Evolutionary conservation across 2,797 vertebrate genomes (phyloP).

Genomic region (Hipposideros larvatus): DNA sequence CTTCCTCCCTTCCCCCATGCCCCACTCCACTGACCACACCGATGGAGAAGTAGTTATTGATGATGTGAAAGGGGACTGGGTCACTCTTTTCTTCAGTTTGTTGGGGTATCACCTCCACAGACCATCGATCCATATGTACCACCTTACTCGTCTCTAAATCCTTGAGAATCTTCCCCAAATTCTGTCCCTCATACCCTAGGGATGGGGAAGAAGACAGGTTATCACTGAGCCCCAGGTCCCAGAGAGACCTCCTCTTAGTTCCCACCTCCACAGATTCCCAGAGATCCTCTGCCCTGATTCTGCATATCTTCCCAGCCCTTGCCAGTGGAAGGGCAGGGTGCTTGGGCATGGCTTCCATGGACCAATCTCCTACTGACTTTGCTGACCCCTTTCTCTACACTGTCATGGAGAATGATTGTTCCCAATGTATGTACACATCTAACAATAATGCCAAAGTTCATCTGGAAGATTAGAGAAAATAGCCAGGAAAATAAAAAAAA

Average conservation of each 20-base stretch:
- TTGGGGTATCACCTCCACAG: slow-evolving; percentile 91
- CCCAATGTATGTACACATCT: neutral
- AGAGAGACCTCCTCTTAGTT: neutral
- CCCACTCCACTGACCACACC: slow-evolving; percentile 93
- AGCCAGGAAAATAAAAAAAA: slow-evolving; percentile 32
- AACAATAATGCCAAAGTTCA: neutral
- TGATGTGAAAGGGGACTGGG: slow-evolving; percentile 95
- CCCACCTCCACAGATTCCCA: neutral
- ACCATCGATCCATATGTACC: slow-evolving; percentile 95
- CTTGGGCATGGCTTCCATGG: neutral
- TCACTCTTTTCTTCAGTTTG: slow-evolving; percentile 92
- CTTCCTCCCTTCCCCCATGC: neutral
- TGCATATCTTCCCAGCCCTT: neutral
- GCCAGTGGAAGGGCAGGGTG: neutral
- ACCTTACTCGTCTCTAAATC: slow-evolving; percentile 90
- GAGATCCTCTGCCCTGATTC: neutral
- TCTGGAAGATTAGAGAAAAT: slow-evolving; percentile 13
- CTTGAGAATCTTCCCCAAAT: slow-evolving; percentile 93
- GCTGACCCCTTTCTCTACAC: neutral
- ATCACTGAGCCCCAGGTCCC: neutral
- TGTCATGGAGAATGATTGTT: neutral
- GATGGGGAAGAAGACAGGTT: slow-evolving; percentile 6
- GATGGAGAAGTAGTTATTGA: slow-evolving; percentile 99
- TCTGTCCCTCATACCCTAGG: slow-evolving; percentile 95
- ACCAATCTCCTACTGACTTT: neutral